Base-by-base conservation (phyloP, 2,888 invertebrate species). In the Arrhopalites spinosus region DNA sequence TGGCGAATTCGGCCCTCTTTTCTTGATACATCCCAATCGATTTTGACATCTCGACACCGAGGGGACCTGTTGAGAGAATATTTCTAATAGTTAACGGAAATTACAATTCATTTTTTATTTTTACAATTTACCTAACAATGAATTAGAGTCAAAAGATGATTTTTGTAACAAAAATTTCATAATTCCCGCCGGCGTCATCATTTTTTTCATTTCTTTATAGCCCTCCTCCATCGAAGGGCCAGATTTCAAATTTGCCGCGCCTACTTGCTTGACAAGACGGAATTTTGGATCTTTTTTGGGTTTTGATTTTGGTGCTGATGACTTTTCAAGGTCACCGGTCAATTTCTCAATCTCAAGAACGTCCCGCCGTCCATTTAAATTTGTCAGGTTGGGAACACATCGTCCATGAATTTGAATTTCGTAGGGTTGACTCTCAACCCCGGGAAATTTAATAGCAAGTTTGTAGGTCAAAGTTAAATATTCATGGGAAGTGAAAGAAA, bases 91-190 rank as follows among this genome's bases (percentile, higher is more conserved):
- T 29, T 3, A 15, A 2, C n/a, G 17, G 1, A 36, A 30, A n/a
- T 43, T 30, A 13, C 2, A 2, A 11, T 36, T 43, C 15, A n/a
- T 66, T n/a, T n/a, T n/a, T 13, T 59, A n/a, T 59, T 2, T 2
- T 43, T 27, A n/a, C 29, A 11, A 36, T 43, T 43, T 2, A 30
- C 43, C 20, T 36, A 2, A 13, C 36, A 15, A 36, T 29, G 17
- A 30, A 15, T 11, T 30, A 30, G 13, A 23, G 61, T 25, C 13
- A 25, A 61, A 25, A 63, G 2, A 23, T 13, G 17, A 68, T 27
- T 53, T 69, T 29, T 69, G 50, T n/a, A 69, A 25, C 8, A 69
- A 29, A n/a, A 69, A 69, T 29, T 69, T 69, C 69, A 69, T 69
- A 53, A 69, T 27, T 1, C 69, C 69, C 7, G 27, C 69, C 17